phyloP scores from a whole-genome alignment of 92 coral and sea anemone species.

The Porites divaricata region DNA sequence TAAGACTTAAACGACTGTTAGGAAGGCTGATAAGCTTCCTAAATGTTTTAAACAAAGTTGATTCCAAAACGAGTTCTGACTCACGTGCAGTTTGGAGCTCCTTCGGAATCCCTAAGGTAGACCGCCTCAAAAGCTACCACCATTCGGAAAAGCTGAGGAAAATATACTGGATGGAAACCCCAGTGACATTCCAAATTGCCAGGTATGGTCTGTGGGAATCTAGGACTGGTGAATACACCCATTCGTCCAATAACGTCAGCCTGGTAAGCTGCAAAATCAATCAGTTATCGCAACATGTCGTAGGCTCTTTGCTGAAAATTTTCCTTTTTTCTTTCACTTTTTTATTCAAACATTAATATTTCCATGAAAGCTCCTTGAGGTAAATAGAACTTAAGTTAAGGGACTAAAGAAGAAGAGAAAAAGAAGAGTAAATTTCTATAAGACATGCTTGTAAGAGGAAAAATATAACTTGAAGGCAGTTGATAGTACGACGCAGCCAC shows the following conservation, averaged over 20 bases:
- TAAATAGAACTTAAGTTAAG: too few species aligned
- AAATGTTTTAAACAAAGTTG: background rate
- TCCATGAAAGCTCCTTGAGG: too few species aligned
- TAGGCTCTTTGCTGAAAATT: too few species aligned
- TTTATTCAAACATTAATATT: too few species aligned
- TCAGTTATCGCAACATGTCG: too few species aligned
- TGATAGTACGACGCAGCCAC: too few species aligned
- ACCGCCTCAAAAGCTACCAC: slow-evolving; percentile 10
- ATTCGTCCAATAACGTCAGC: background rate
- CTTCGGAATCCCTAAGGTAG: background rate
- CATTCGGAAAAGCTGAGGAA: background rate
- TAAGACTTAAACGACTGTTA: too few species aligned
- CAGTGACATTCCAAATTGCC: background rate
- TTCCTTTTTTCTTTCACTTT: too few species aligned
- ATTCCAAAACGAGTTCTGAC: background rate
- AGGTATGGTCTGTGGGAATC: slow-evolving; percentile 15
- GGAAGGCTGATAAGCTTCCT: background rate
- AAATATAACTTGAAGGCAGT: too few species aligned
- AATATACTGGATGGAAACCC: background rate
- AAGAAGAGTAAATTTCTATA: too few species aligned
- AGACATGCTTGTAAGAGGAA: too few species aligned
- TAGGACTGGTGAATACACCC: slow-evolving; percentile 8
- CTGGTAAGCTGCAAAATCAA: background rate
- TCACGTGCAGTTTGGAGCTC: slow-evolving; percentile 41
- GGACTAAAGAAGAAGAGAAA: too few species aligned